Conservation (phyloP, 2,888 invertebrate genomes). For the Gasteruption jaculator region DNA sequence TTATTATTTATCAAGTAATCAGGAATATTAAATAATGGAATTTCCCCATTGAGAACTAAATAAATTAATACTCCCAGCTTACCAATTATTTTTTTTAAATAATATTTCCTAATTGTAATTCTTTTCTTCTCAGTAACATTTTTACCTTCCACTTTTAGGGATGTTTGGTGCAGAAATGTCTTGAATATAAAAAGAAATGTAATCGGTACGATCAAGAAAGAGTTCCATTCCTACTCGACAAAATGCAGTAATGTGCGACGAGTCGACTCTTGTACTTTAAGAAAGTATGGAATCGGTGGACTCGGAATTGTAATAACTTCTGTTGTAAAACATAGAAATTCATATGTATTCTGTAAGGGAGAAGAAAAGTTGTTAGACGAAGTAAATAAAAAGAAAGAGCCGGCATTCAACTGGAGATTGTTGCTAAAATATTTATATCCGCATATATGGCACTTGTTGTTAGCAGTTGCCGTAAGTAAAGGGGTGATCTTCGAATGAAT, state of each 20-base stretch:
- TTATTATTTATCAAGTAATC: too few relatives aligned
- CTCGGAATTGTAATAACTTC: slow-evolving; percentile 24
- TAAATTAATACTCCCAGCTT: too few relatives aligned
- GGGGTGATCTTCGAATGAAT: slow-evolving; percentile 7
- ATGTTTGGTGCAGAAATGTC: slow-evolving; percentile 19
- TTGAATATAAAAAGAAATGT: slow-evolving; percentile 20
- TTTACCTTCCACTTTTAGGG: slow-evolving; percentile 19
- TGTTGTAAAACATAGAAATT: slow-evolving; percentile 20
- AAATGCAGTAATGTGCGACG: slow-evolving; percentile 1
- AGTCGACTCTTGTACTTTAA: not conserved
- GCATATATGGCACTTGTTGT: slow-evolving; percentile 70
- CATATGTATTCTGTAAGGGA: slow-evolving; percentile 20
- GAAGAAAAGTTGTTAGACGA: slow-evolving; percentile 14
- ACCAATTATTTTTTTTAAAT: too few relatives aligned
- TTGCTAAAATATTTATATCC: slow-evolving; percentile 72
- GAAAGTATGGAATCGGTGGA: slow-evolving; percentile 26
- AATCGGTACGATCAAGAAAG: slow-evolving; percentile 18
- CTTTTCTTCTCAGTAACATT: too few relatives aligned
- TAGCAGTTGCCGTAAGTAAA: slow-evolving; percentile 72
- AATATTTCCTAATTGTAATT: too few relatives aligned
- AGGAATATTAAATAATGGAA: too few relatives aligned
- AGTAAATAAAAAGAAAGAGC: slow-evolving; percentile 12
- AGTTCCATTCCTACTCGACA: slow-evolving; percentile 7
- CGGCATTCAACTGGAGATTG: slow-evolving; percentile 70
- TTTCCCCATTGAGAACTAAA: too few relatives aligned